Evolutionary conservation across 2,888 invertebrate genomes (phyloP).

Genomic region (Latrodectus hesperus): DNA sequence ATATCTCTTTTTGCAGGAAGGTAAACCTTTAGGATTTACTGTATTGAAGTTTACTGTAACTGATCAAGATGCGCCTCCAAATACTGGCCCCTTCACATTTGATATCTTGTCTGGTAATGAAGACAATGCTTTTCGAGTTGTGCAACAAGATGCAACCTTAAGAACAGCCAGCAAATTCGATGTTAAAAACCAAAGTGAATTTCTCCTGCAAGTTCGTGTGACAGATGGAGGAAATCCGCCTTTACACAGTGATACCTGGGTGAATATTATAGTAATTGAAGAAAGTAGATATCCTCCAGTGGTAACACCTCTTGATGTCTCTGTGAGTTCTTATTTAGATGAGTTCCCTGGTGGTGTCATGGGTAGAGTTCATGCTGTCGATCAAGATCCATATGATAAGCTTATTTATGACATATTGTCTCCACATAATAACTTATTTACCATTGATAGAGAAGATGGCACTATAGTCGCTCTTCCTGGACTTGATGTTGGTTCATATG

Average conservation of each 20-base stretch:
- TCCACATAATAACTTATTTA: slow-evolving; percentile 79
- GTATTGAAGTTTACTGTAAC: slow-evolving; percentile 87
- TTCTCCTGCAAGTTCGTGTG: slow-evolving; percentile 85
- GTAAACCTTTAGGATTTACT: slow-evolving; percentile 87
- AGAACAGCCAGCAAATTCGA: slow-evolving; percentile 89
- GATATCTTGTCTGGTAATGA: slow-evolving; percentile 92
- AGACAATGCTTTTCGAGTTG: slow-evolving; percentile 88
- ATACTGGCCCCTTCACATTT: slow-evolving; percentile 92
- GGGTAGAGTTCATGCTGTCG: slow-evolving; percentile 89
- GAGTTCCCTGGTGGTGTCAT: slow-evolving; percentile 92
- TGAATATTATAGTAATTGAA: slow-evolving; percentile 86
- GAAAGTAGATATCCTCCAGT: slow-evolving; percentile 96
- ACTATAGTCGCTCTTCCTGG: slow-evolving; percentile 86
- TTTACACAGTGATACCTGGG: slow-evolving; percentile 89
- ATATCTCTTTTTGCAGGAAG: slow-evolving; percentile 81
- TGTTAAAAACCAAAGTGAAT: slow-evolving; percentile 87
- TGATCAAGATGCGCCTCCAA: slow-evolving; percentile 86
- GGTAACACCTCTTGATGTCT: slow-evolving; percentile 89
- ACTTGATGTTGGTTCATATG: slow-evolving; percentile 89
- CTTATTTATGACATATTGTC: slow-evolving; percentile 82
- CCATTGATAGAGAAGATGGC: slow-evolving; percentile 86
- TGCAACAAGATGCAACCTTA: slow-evolving; percentile 85
- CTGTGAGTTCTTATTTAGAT: slow-evolving; percentile 86
- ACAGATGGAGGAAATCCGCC: slow-evolving; percentile 95
- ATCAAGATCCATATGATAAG: slow-evolving; percentile 94